Conservation (phyloP, 2,888 invertebrate species). For the Crossocerus cetratus region DNA sequence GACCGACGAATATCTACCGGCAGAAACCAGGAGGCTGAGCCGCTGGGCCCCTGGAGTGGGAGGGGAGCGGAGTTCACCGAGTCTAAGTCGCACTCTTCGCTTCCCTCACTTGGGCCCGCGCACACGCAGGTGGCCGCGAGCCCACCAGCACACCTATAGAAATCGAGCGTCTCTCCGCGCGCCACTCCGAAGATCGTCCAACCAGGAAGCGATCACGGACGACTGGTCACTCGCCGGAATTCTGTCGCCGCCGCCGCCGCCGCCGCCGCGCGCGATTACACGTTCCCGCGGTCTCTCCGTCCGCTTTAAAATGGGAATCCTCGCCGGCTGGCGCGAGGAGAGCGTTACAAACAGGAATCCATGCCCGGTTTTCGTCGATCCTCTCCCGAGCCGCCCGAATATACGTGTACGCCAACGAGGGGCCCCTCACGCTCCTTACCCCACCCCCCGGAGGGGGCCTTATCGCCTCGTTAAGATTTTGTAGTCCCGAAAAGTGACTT, state of each 20-base stretch:
- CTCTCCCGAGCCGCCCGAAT: background rate
- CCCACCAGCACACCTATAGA: conserved; percentile 1
- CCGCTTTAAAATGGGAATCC: conserved; percentile 43
- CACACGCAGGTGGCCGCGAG: background rate
- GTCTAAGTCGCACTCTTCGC: too few species aligned
- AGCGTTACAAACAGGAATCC: conserved; percentile 31
- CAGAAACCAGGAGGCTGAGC: background rate
- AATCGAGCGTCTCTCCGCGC: conserved; percentile 16
- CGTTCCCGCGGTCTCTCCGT: conserved; percentile 23
- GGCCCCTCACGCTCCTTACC: too few species aligned
- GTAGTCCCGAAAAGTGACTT: background rate
- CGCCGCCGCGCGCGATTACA: conserved; percentile 53
- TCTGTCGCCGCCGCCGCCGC: too few species aligned
- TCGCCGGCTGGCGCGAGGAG: background rate
- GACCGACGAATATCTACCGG: background rate
- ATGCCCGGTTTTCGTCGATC: conserved; percentile 4
- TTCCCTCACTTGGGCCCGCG: conserved; percentile 2
- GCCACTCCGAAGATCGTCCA: conserved; percentile 47
- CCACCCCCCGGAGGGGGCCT: too few species aligned
- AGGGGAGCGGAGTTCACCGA: too few species aligned
- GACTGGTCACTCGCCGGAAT: conserved; percentile 64
- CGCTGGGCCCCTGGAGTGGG: too few species aligned
- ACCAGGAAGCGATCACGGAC: conserved; percentile 68
- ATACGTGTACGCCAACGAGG: too few species aligned
- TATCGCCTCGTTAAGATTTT: background rate